Percentiles rank a stretch among this genome's conserved stretches.
Conservation (phyloP, 2,888 invertebrate species). For the Ichneumon xanthorius region DNA sequence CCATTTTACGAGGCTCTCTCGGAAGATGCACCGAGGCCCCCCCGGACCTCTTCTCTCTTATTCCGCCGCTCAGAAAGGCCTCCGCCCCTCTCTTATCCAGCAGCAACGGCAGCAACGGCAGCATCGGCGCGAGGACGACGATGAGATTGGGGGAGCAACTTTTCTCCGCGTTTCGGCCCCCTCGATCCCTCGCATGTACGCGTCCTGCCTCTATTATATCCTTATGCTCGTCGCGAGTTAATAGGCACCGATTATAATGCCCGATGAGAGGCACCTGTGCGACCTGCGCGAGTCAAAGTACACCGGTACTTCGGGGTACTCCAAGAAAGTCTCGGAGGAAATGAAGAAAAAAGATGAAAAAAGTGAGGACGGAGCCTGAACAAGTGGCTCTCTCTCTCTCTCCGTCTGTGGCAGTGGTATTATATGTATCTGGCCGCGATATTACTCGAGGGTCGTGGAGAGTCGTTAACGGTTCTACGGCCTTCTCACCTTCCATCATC, state of each 20-base stretch:
- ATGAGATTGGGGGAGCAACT: slow-evolving; percentile 45
- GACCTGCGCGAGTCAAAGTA: slow-evolving; percentile 20
- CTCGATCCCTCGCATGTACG: slow-evolving; percentile 37
- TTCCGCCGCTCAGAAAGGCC: slow-evolving; percentile 37
- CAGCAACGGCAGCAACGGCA: slow-evolving; percentile 11
- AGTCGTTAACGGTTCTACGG: slow-evolving; percentile 69
- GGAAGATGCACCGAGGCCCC: slow-evolving; percentile 59
- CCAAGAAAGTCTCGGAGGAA: slow-evolving; percentile 10
- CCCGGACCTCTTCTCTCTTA: slow-evolving; percentile 15
- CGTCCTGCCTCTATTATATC: slow-evolving; percentile 33
- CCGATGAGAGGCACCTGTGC: slow-evolving; percentile 40
- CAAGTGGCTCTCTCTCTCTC: slow-evolving; percentile 2
- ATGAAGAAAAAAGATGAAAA: slow-evolving; percentile 24
- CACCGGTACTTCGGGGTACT: not conserved
- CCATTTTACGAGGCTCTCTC: slow-evolving; percentile 84
- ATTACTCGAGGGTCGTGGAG: slow-evolving; percentile 62
- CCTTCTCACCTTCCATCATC: slow-evolving; percentile 69
- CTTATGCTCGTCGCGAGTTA: slow-evolving; percentile 50
- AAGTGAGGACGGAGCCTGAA: not conserved
- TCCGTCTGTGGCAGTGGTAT: slow-evolving; percentile 11
- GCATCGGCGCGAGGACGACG: slow-evolving; percentile 17
- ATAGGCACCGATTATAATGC: slow-evolving; percentile 16
- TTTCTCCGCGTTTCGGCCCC: slow-evolving; percentile 23
- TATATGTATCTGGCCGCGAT: slow-evolving; percentile 51
- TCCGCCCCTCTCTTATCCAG: slow-evolving; percentile 17